These are phyloP conservation scores for Dipodomys merriami DNA, from an alignment of 2,113 vertebrate species.

Conservation along the genomic window DNA sequence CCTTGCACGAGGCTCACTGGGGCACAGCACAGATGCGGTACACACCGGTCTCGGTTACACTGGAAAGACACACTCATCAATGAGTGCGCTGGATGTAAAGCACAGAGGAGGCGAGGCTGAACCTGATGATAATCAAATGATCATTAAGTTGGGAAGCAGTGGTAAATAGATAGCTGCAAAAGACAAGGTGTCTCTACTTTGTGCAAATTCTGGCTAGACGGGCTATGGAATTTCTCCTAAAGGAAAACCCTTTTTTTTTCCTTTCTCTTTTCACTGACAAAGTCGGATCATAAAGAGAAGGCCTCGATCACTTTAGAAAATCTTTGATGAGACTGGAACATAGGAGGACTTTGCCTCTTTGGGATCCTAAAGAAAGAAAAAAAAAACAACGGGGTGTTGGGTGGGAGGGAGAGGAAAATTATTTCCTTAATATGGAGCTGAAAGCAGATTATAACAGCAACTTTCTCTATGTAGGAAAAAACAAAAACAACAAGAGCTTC, in stretches of 20 bases:
- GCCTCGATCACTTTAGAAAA: background rate
- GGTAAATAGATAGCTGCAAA: background rate
- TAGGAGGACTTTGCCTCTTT: background rate
- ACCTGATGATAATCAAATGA: background rate
- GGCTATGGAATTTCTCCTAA: background rate
- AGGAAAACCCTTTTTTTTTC: background rate
- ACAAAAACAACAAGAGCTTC: too few relatives aligned
- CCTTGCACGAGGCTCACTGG: background rate
- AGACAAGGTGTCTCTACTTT: background rate
- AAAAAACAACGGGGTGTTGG: too few relatives aligned
- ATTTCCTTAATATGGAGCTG: background rate
- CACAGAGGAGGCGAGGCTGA: background rate
- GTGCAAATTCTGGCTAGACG: background rate
- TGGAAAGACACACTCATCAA: background rate
- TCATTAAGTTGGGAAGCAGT: background rate
- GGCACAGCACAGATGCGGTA: fast-evolving
- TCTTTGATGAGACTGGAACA: background rate
- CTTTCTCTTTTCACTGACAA: background rate
- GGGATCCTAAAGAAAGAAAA: background rate
- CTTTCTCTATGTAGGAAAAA: background rate
- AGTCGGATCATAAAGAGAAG: background rate
- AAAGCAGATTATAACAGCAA: slow-evolving; percentile 22
- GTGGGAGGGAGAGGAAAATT: background rate
- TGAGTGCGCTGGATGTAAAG: background rate
- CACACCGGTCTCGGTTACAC: background rate